Base-by-base conservation (phyloP, 2,797 vertebrate genomes). In the Simalia tracyae region DNA sequence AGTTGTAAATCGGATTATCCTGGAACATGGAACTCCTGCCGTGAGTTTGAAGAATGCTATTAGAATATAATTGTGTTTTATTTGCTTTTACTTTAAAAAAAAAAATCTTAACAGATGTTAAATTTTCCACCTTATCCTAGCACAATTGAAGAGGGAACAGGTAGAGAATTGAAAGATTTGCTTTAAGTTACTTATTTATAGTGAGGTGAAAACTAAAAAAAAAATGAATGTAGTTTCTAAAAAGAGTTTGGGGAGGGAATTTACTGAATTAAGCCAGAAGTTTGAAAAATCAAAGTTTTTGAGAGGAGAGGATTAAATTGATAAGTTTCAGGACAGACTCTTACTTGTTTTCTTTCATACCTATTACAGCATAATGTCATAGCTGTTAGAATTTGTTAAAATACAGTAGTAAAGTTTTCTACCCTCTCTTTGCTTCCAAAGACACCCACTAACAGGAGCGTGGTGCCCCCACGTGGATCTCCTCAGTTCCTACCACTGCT, bases 381-480 rank as follows among this genome's bases (percentile, higher is more conserved):
- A 24, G 22, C 7, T 11, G 72, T 24, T 54, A 76, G 36, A 76
- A 76, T 8, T 46, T 42, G 36, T 81, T 81, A 24, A 81, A 46
- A 46, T 12, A 81, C 0, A 24, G 36, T 42, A 81, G 72, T 81
- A 46, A 89, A 59, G 61, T 42, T 88, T 91, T 84, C 31, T 19
- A 28, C 7, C 50, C 24, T 8, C 22, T 1, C 26, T 60, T 46
- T 15, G 28, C 15, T 57, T 84, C 90, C 8, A 57, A 9, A 11
- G 28, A 8, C n/a, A 15, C 26, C 0, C 9, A 86, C 84, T 89
- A 7, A 56, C 24, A 24, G 84, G 90, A 60, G 36, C 87, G 14
- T 84, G 60, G 88, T 7, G 90, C 93, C 91, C 91, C 84, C 93
- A 9, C 60, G 88, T 72, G 91, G 85, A 68, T 4, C 31, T 19